Conservation (phyloP, 2,113 vertebrate genomes). For the Erythrolamprus reginae region DNA sequence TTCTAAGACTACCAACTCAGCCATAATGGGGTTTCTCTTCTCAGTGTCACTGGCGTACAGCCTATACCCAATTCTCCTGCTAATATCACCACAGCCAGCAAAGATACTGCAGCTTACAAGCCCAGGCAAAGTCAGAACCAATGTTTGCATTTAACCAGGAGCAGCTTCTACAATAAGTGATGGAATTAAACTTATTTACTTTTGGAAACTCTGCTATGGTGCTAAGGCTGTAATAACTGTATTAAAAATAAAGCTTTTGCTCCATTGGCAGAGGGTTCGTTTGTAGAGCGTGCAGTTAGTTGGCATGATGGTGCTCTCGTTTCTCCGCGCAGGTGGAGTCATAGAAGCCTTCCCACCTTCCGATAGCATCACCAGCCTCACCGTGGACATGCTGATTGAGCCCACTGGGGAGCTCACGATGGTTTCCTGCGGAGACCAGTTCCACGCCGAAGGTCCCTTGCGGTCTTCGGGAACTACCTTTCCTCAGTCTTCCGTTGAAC, state of each 20-base stretch:
- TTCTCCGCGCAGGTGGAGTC: slow-evolving; percentile 73
- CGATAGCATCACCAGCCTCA: slow-evolving; percentile 75
- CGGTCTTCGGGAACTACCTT: slow-evolving; percentile 71
- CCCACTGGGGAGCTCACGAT: slow-evolving; percentile 73
- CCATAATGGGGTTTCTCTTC: background rate
- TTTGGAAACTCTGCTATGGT: background rate
- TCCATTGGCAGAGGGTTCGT: background rate
- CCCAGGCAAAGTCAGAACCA: background rate
- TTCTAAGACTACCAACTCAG: background rate
- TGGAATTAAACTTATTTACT: background rate
- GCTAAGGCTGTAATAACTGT: background rate
- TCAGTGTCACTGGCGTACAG: background rate
- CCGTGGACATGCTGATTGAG: slow-evolving; percentile 85
- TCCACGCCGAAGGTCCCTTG: slow-evolving; percentile 72
- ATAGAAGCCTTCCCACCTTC: slow-evolving; percentile 81
- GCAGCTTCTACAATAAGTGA: background rate
- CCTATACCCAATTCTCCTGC: background rate
- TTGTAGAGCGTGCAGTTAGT: background rate
- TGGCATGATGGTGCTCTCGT: slow-evolving; percentile 2
- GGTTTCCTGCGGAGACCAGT: slow-evolving; percentile 81
- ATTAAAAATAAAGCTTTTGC: background rate
- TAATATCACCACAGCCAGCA: background rate
- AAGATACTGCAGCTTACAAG: background rate
- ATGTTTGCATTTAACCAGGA: background rate
- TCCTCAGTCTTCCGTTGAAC: slow-evolving; percentile 77